phyloP scores from a whole-genome alignment of 2,888 invertebrate species.

The Tiliacea aurago region DNA sequence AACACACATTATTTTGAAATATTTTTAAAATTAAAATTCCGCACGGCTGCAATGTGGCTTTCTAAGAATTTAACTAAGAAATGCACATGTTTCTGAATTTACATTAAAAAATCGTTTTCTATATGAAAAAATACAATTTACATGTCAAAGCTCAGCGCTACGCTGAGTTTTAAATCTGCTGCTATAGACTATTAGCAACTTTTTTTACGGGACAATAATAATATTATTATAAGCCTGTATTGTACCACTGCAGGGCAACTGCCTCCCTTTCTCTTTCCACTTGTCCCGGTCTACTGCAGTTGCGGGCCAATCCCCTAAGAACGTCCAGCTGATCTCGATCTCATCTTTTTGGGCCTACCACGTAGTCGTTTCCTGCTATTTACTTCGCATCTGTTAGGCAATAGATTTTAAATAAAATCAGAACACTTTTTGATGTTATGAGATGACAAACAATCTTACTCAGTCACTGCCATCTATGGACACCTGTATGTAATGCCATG shows the following conservation, averaged over 20 bases:
- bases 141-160: background rate
- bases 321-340: no score
- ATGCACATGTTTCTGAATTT: conserved; percentile 18
- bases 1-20: conserved; percentile 1
- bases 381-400: no score
- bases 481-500: background rate
- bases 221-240: no score
- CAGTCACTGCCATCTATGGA: no score
- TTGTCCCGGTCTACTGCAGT: no score
- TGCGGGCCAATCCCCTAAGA: no score
- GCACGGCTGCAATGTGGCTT: conserved; percentile 10
- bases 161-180: background rate
- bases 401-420: background rate
- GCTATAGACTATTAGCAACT: background rate
- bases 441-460: background rate
- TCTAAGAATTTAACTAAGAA: conserved; percentile 41
- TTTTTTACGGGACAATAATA: background rate
- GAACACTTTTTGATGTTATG: background rate
- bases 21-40: conserved; percentile 47
- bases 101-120: conserved; percentile 2
- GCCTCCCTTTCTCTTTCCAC: no score
- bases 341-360: no score
- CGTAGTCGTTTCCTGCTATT: no score
- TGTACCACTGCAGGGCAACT: no score
- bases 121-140: background rate